These are phyloP conservation scores for Lepilemur septentrionalis DNA, from an alignment of 2,797 vertebrate species.

Conservation along the genomic window DNA sequence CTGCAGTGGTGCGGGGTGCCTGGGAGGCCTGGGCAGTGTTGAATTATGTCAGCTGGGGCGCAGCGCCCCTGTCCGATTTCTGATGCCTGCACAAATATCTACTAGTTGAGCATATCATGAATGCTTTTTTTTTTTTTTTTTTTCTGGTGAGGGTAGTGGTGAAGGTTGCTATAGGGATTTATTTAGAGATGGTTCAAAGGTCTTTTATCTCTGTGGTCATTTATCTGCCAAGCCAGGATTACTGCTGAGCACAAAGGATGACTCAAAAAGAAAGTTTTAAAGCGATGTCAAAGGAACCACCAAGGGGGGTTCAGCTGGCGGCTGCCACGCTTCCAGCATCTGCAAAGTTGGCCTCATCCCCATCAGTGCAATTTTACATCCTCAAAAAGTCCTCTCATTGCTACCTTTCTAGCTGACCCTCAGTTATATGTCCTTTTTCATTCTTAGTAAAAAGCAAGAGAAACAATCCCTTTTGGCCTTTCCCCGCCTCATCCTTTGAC, in stretches of 20 bases:
- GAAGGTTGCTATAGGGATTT: constrained; percentile 17
- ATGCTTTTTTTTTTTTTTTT: neutral
- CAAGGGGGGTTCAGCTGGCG: neutral
- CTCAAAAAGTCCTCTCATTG: neutral
- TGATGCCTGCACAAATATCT: neutral
- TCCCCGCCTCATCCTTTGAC: neutral
- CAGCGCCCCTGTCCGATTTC: neutral
- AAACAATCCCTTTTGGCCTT: neutral
- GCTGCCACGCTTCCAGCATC: neutral
- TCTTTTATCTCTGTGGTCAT: constrained; percentile 45
- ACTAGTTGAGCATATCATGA: neutral
- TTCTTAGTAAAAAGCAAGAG: constrained; percentile 30
- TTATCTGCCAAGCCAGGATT: constrained; percentile 40
- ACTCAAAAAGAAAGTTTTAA: constrained; percentile 60
- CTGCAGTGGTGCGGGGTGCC: no score
- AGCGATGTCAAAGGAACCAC: neutral
- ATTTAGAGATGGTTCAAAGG: constrained; percentile 58
- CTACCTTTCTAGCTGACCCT: neutral
- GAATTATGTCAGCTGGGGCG: neutral
- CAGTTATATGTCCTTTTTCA: constrained; percentile 44
- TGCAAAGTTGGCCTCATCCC: constrained; percentile 22
- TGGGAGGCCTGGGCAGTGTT: neutral
- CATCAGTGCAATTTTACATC: constrained; percentile 26
- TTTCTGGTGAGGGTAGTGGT: neutral
- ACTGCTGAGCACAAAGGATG: constrained; percentile 37